Conservation (phyloP, 2,113 vertebrate species). For the Bungarus multicinctus region DNA sequence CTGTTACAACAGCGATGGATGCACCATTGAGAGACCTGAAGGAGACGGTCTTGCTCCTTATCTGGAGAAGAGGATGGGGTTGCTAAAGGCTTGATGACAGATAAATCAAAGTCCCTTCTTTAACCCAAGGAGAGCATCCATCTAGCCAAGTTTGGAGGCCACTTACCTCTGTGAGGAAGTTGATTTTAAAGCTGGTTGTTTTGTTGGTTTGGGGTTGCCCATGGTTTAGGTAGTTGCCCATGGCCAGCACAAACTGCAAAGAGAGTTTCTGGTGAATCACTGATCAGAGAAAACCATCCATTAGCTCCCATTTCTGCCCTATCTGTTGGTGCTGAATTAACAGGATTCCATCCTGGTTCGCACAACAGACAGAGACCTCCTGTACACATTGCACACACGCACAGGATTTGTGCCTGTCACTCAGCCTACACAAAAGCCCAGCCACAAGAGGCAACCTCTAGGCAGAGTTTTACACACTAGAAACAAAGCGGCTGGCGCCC, state of each 20-base stretch:
- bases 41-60: not conserved
- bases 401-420: not conserved
- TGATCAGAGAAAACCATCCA: not conserved
- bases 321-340: not conserved
- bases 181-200: conserved; percentile 97
- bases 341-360: no score
- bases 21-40: not conserved
- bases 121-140: accelerated
- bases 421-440: not conserved
- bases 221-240: conserved; percentile 99
- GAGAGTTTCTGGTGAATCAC: not conserved
- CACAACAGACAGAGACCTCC: not conserved
- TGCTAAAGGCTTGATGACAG: not conserved
- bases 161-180: conserved; percentile 93
- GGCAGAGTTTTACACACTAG: not conserved
- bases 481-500: not conserved
- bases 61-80: not conserved
- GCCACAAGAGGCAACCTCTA: not conserved
- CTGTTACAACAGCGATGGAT: no score
- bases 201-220: conserved; percentile 90
- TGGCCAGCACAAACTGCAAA: conserved; percentile 92
- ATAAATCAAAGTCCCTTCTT: not conserved
- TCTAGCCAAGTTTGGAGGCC: accelerated
- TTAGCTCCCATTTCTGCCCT: not conserved
- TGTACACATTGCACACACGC: not conserved